A percentile compares a stretch with the other conserved stretches of the same genome.
These are phyloP conservation scores for Trissolcus japonicus DNA, from an alignment of 2,888 invertebrate genomes.

Conservation along the genomic window DNA sequence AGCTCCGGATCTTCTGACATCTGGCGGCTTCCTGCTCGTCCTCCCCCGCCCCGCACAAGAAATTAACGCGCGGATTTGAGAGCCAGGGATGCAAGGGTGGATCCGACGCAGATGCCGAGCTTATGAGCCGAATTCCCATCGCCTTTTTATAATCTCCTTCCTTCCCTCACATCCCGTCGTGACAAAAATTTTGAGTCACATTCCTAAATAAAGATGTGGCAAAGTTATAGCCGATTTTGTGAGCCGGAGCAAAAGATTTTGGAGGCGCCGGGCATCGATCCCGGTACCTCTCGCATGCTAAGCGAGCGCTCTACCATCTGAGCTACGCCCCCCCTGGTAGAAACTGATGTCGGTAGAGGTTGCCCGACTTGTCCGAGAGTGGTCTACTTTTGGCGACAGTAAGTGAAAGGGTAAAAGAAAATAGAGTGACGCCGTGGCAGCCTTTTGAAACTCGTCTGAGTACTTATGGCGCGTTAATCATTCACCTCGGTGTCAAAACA, in stretches of 20 bases:
- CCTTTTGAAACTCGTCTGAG: neutral
- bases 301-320: conserved; percentile 75
- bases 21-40: conserved; percentile 48
- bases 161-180: neutral
- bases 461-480: neutral
- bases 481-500: neutral
- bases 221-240: too few species aligned
- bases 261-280: conserved; percentile 74
- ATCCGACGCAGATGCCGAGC: conserved; percentile 51
- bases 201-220: too few species aligned
- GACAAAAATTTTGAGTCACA: neutral
- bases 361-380: neutral
- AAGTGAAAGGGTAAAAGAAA: conserved; percentile 19
- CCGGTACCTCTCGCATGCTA: conserved; percentile 75
- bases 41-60: conserved; percentile 38
- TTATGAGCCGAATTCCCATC: conserved; percentile 33
- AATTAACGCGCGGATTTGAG: conserved; percentile 53
- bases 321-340: conserved; percentile 71
- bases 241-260: conserved; percentile 55
- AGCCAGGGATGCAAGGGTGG: conserved; percentile 27
- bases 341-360: neutral
- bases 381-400: conserved; percentile 20
- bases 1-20: conserved; percentile 51
- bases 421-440: neutral
- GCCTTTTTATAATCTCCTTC: conserved; percentile 12